Evolutionary conservation across 1,140 invertebrate genomes (phyloP).

Genomic region (Drosophila yakuba): DNA sequence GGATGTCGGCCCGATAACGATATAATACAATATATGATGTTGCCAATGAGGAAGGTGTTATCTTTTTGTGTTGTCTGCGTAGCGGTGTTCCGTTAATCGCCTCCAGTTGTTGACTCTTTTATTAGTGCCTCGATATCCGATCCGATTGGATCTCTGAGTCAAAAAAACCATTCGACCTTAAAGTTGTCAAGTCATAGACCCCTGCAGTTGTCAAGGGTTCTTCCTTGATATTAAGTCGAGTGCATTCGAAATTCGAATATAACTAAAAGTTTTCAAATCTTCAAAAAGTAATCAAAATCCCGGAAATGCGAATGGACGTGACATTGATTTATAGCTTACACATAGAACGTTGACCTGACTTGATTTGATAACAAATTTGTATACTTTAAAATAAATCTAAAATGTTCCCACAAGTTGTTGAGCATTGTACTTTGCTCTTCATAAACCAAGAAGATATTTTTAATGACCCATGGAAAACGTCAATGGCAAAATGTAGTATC

Average conservation of each 20-base stretch:
- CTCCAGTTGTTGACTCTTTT: slow-evolving; percentile 32
- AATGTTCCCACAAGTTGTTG: not conserved
- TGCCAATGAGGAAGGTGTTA: slow-evolving; percentile 25
- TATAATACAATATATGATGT: slow-evolving; percentile 6
- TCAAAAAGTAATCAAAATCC: slow-evolving; percentile 5
- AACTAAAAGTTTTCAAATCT: not conserved
- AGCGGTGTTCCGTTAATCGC: slow-evolving; percentile 28
- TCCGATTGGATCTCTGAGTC: slow-evolving; percentile 13
- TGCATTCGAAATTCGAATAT: not conserved
- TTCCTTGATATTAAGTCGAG: slow-evolving; percentile 8
- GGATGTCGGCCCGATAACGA: slow-evolving; percentile 29
- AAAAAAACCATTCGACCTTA: slow-evolving; percentile 19
- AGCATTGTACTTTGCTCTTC: not conserved
- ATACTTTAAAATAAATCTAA: not conserved
- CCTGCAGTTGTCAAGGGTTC: slow-evolving; percentile 1
- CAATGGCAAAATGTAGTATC: slow-evolving; percentile 22
- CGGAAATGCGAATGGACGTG: slow-evolving; percentile 9
- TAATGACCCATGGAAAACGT: slow-evolving; percentile 19
- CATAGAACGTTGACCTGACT: not conserved
- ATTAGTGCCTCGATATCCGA: slow-evolving; percentile 32
- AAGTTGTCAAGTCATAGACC: slow-evolving; percentile 10
- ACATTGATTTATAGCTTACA: not conserved
- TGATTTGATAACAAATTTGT: not conserved
- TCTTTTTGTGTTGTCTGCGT: slow-evolving; percentile 20
- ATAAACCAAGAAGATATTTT: slow-evolving; percentile 3